phyloP scores from a whole-genome alignment of 2,888 invertebrate species.

The Ophion costatus region DNA sequence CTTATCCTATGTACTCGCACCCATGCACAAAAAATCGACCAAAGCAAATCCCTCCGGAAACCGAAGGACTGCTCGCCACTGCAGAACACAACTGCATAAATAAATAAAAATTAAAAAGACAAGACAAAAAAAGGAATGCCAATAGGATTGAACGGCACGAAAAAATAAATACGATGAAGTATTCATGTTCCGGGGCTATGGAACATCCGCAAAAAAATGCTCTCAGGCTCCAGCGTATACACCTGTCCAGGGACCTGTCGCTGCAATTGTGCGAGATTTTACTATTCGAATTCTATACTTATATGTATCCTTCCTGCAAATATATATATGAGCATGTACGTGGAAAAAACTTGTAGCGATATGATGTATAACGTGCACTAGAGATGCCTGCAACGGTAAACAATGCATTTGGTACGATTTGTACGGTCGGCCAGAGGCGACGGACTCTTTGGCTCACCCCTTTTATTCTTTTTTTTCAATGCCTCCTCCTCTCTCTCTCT shows the following conservation, averaged over 20 bases:
- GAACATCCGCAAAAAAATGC: conserved; percentile 36
- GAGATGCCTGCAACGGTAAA: conserved; percentile 54
- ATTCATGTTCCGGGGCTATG: conserved; percentile 54
- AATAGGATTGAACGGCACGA: conserved; percentile 29
- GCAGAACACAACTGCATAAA: conserved; percentile 25
- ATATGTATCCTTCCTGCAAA: not conserved
- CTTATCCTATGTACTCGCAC: not conserved
- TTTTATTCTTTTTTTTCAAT: conserved; percentile 14
- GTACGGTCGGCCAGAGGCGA: conserved; percentile 52
- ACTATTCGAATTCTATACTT: not conserved
- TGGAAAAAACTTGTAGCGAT: conserved; percentile 11
- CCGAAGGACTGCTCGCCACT: conserved; percentile 34
- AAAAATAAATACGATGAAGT: conserved; percentile 34
- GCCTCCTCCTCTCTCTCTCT: conserved; percentile 22
- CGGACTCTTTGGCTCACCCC: conserved; percentile 45
- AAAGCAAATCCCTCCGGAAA: conserved; percentile 55
- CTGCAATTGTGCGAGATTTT: conserved; percentile 40
- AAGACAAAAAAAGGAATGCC: conserved; percentile 14
- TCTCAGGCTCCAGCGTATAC: conserved; percentile 39
- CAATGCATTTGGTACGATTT: conserved; percentile 67
- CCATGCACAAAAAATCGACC: conserved; percentile 26
- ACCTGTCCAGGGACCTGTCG: conserved; percentile 55
- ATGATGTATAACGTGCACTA: not conserved
- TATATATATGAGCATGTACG: not conserved
- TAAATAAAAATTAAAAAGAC: conserved; percentile 20